A percentile compares a stretch with the other conserved stretches of the same genome.
These are phyloP conservation scores for Saguinus imperator DNA, from an alignment of 2,113 vertebrate species.

Conservation along the genomic window DNA sequence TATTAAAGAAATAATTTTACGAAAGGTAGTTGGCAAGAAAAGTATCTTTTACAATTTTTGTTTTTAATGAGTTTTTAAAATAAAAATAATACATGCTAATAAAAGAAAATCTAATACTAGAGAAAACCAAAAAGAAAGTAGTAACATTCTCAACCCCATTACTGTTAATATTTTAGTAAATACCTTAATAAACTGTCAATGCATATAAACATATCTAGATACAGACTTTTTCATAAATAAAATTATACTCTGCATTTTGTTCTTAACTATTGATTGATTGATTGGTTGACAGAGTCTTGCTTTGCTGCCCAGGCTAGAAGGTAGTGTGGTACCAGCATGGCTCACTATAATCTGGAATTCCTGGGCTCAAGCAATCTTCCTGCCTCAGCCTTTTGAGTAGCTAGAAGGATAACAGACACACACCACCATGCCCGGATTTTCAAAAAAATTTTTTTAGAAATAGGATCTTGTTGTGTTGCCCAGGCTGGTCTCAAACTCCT, in stretches of 20 bases:
- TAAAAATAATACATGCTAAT: neutral
- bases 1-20: neutral
- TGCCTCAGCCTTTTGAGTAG: no score
- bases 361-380: no score
- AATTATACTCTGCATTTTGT: neutral
- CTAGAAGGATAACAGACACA: no score
- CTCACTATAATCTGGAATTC: no score
- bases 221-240: neutral
- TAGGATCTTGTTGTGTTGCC: no score
- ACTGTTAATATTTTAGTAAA: conserved; percentile 4
- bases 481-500: no score
- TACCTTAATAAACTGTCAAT: neutral
- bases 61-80: neutral
- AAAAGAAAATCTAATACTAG: neutral
- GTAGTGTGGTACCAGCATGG: no score
- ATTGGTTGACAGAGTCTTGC: no score
- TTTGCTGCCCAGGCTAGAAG: no score
- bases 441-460: no score
- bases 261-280: neutral
- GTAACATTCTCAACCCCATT: neutral
- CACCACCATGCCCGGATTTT: no score
- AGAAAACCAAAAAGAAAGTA: neutral
- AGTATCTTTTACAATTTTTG: neutral
- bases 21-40: neutral
- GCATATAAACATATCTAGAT: neutral